Conservation (phyloP, 2,113 vertebrate genomes). For the Sander vitreus region DNA sequence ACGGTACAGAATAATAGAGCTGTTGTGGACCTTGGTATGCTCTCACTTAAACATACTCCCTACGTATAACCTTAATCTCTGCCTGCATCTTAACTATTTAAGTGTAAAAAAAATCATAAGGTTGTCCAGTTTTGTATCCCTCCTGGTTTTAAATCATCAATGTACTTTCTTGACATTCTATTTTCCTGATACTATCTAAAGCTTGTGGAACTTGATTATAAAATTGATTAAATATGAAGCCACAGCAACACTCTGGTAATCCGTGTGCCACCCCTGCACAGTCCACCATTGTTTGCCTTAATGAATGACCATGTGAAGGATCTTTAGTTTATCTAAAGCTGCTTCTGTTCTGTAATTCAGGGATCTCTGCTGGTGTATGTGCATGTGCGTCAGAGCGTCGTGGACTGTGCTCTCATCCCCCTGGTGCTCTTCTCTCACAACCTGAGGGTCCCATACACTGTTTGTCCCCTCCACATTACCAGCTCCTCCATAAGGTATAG, state of each 20-base stretch:
- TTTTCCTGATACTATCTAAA: slow-evolving; percentile 8
- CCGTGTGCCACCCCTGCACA: slow-evolving; percentile 26
- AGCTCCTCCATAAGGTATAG: slow-evolving; percentile 80
- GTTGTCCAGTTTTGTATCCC: neutral
- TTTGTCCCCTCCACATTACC: slow-evolving; percentile 70
- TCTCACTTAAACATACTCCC: neutral
- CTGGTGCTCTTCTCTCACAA: slow-evolving; percentile 89
- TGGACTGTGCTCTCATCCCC: slow-evolving; percentile 88
- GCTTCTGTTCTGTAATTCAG: slow-evolving; percentile 71
- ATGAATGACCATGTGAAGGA: slow-evolving; percentile 47
- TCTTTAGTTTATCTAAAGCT: slow-evolving; percentile 36
- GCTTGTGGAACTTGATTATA: slow-evolving; percentile 29
- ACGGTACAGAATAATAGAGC: neutral
- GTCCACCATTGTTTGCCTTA: slow-evolving; percentile 29
- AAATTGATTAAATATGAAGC: slow-evolving; percentile 20
- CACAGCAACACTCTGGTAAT: neutral
- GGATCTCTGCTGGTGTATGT: slow-evolving; percentile 87
- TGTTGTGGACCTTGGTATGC: slow-evolving; percentile 15
- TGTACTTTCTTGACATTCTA: neutral
- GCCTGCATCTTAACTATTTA: neutral
- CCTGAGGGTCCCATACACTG: slow-evolving; percentile 87
- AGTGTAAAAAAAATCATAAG: neutral
- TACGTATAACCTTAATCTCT: slow-evolving; percentile 3
- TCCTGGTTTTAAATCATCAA: slow-evolving; percentile 12
- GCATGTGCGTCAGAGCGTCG: slow-evolving; percentile 83